These are phyloP conservation scores for Dromius quadrimaculatus DNA, from an alignment of 2,888 invertebrate genomes.

Conservation along the genomic window DNA sequence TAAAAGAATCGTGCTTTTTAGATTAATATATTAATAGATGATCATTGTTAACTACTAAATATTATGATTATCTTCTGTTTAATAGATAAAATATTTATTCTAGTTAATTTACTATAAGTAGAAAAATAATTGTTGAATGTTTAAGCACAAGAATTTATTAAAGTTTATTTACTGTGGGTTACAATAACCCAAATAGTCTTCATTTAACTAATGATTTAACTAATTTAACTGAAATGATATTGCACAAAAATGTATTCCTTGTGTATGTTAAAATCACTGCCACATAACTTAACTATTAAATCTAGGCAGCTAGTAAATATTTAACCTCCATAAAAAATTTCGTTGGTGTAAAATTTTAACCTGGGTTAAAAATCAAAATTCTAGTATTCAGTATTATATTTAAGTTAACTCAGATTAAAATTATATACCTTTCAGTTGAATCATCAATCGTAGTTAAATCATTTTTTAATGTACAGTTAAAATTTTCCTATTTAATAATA, in stretches of 20 bases:
- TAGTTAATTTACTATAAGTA: slow-evolving; percentile 23
- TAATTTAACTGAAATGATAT: slow-evolving; percentile 13
- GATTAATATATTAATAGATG: slow-evolving; percentile 56
- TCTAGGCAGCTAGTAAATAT: slow-evolving; percentile 19
- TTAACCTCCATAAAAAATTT: background rate
- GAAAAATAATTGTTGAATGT: slow-evolving; percentile 44
- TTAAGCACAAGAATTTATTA: slow-evolving; percentile 34
- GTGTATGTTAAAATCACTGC: slow-evolving; percentile 42
- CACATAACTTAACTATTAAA: slow-evolving; percentile 32
- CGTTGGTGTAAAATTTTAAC: background rate
- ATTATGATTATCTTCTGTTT: slow-evolving; percentile 59
- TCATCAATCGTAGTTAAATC: background rate
- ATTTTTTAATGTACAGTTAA: background rate
- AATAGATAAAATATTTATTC: slow-evolving; percentile 43
- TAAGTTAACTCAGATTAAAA: background rate
- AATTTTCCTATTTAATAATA: background rate
- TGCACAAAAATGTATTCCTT: slow-evolving; percentile 45
- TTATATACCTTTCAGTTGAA: background rate
- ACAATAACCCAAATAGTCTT: slow-evolving; percentile 11
- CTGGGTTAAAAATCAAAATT: background rate
- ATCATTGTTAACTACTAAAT: slow-evolving; percentile 66
- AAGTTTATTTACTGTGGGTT: slow-evolving; percentile 11
- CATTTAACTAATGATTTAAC: slow-evolving; percentile 9
- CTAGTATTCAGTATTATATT: background rate
- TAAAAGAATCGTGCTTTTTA: slow-evolving; percentile 37